A percentile compares a stretch with the other conserved stretches of the same genome.
Conservation (phyloP, 2,113 vertebrate species). For the Suncus etruscus region DNA sequence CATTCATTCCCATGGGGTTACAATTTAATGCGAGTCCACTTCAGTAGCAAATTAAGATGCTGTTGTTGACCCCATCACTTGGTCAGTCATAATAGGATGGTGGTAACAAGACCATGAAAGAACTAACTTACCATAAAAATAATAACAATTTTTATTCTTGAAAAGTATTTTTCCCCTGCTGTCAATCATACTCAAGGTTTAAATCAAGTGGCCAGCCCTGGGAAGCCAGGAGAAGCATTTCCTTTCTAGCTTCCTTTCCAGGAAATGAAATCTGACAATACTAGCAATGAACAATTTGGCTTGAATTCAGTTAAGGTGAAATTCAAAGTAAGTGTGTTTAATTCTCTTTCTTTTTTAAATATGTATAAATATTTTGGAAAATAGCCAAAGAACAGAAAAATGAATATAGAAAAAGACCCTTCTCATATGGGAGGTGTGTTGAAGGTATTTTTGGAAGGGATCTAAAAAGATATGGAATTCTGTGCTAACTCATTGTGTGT, state of each 20-base stretch:
- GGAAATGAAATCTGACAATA: slow-evolving; percentile 53
- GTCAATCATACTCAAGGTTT: background rate
- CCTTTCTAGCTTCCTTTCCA: slow-evolving; percentile 21
- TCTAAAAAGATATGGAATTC: background rate
- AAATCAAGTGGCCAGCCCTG: slow-evolving; percentile 2
- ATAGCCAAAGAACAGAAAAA: slow-evolving; percentile 19
- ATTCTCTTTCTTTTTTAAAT: slow-evolving; percentile 49
- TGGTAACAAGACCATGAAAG: slow-evolving; percentile 26
- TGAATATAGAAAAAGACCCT: background rate
- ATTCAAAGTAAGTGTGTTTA: slow-evolving; percentile 48
- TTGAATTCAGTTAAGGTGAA: slow-evolving; percentile 33
- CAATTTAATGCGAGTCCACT: slow-evolving; percentile 82
- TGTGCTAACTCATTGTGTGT: background rate
- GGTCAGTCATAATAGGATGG: background rate
- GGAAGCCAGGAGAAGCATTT: background rate
- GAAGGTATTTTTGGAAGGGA: background rate
- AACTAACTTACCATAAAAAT: slow-evolving; percentile 11
- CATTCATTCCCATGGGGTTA: slow-evolving; percentile 79
- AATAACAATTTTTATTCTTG: slow-evolving; percentile 16
- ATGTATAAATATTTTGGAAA: slow-evolving; percentile 11
- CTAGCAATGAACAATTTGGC: slow-evolving; percentile 5
- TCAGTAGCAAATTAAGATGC: slow-evolving; percentile 15
- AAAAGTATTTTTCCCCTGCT: background rate
- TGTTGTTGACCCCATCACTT: slow-evolving; percentile 18
- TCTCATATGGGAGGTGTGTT: background rate